Evolutionary conservation across 2,113 vertebrate genomes (phyloP).

Genomic region (Poeciliopsis prolifica): DNA sequence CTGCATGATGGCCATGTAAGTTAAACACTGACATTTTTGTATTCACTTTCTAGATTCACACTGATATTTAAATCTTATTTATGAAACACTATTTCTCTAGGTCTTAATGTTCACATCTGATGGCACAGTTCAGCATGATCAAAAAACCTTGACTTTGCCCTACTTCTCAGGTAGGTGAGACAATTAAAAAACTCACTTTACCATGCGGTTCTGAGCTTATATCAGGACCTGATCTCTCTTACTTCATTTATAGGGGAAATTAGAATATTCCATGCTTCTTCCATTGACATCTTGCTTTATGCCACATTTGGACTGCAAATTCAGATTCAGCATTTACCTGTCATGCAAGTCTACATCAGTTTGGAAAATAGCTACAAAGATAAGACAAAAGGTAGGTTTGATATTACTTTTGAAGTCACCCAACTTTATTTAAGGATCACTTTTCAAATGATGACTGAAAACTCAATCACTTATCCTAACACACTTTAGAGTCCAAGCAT

Average conservation of each 20-base stretch:
- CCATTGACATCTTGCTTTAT: conserved; percentile 85
- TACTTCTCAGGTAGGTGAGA: conserved; percentile 84
- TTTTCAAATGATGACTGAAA: too few species aligned
- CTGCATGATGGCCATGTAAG: conserved; percentile 83
- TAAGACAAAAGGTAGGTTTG: conserved; percentile 83
- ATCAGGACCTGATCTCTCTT: background rate
- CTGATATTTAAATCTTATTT: background rate
- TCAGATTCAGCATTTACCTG: conserved; percentile 86
- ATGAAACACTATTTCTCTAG: conserved; percentile 53
- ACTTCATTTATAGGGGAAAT: conserved; percentile 81
- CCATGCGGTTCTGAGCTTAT: background rate
- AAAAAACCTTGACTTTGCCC: conserved; percentile 83
- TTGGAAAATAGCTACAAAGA: conserved; percentile 79
- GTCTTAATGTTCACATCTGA: conserved; percentile 84
- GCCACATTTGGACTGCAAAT: conserved; percentile 84
- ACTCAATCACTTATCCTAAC: too few species aligned
- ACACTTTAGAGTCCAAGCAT: too few species aligned
- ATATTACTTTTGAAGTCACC: background rate
- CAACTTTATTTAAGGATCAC: too few species aligned
- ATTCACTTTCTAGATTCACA: background rate
- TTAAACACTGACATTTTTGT: background rate
- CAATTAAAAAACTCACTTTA: background rate
- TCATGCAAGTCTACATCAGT: conserved; percentile 90
- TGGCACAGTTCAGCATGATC: conserved; percentile 85
- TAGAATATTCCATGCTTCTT: conserved; percentile 86